Conservation (phyloP, 2,113 vertebrate species). For the Pica pica region DNA sequence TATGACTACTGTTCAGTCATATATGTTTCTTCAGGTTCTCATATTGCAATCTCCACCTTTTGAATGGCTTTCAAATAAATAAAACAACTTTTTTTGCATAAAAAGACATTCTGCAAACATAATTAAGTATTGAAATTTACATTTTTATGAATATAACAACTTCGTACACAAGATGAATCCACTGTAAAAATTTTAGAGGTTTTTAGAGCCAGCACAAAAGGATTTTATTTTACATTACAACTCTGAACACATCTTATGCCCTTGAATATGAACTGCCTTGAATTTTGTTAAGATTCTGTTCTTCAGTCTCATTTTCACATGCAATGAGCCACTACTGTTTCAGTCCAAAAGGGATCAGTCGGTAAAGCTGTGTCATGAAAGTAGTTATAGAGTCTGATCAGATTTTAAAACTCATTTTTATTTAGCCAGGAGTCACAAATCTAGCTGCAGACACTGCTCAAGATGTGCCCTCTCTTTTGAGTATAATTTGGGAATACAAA, state of each 20-base stretch:
- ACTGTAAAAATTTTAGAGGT: background rate
- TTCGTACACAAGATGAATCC: background rate
- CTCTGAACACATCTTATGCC: background rate
- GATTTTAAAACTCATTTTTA: conserved; percentile 6
- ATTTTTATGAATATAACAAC: background rate
- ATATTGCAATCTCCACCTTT: background rate
- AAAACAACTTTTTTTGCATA: background rate
- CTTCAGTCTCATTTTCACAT: conserved; percentile 15
- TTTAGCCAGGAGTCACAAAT: background rate
- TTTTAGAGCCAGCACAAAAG: background rate
- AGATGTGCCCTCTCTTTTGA: background rate
- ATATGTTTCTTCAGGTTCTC: background rate
- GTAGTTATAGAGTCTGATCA: background rate
- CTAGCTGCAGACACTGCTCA: background rate
- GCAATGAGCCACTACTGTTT: conserved; percentile 11
- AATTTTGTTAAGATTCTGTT: conserved; percentile 16
- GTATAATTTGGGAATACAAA: background rate
- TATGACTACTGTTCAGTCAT: background rate
- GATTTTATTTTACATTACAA: background rate
- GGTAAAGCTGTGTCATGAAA: background rate
- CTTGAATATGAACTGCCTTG: background rate
- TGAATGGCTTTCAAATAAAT: background rate
- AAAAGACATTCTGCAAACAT: background rate
- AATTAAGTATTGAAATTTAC: conserved; percentile 21
- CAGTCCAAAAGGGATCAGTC: background rate